Percentiles rank a stretch among this genome's conserved stretches.
Conservation (phyloP, 2,888 invertebrate genomes). For the Pandemis cinnamomeana region DNA sequence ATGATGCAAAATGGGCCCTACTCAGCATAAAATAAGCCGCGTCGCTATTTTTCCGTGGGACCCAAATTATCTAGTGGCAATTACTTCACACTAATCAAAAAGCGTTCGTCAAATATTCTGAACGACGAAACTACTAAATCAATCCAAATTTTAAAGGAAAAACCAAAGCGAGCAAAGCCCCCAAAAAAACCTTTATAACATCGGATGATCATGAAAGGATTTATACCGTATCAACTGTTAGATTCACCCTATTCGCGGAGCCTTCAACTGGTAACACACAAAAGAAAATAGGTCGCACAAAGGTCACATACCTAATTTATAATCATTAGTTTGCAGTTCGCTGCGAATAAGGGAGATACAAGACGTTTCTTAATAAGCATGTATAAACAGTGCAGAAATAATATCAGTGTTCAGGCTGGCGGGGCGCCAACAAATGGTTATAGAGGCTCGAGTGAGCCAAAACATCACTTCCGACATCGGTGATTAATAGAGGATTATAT, state of each 20-base stretch:
- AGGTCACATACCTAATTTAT: conserved; percentile 24
- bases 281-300: conserved; percentile 9
- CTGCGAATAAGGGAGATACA: not conserved
- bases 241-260: not conserved
- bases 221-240: not conserved
- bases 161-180: not conserved
- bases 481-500: conserved; percentile 20
- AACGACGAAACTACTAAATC: not conserved
- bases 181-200: not conserved
- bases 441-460: conserved; percentile 21
- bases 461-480: conserved; percentile 28
- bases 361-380: conserved; percentile 15
- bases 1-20: too few species aligned
- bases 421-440: conserved; percentile 19
- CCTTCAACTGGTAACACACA: not conserved
- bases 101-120: not conserved
- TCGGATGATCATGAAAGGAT: not conserved
- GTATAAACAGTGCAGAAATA: conserved; percentile 5
- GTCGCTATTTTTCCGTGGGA: too few species aligned
- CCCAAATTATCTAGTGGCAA: too few species aligned
- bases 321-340: conserved; percentile 19
- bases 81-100: too few species aligned
- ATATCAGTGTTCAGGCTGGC: conserved; percentile 32
- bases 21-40: too few species aligned
- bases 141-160: not conserved